Evolutionary conservation across 2,797 vertebrate genomes (phyloP), one percentile per base, ranked within the genome.

Genomic region (Hozukius guyotensis): DNA sequence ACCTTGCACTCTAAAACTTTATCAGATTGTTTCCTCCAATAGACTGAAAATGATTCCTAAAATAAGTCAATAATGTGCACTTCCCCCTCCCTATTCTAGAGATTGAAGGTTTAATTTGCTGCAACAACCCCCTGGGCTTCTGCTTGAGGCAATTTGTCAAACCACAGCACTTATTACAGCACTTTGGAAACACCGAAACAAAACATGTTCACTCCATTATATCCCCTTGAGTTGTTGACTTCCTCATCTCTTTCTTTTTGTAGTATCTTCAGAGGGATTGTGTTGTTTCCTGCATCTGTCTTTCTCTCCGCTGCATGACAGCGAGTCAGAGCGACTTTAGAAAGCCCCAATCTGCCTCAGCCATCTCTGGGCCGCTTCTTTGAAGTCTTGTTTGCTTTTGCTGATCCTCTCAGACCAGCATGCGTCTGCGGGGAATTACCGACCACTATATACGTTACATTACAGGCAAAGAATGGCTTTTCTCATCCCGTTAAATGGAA

Each of bases 141-240:
- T 72, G 61, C 85, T 82, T 75, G 59, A 89, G 81, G 87, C 79
- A 89, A 84, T 90, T 90, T 92, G 87, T 91, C 84, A 89, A 92
- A 91, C 80, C 36, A 52, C 88, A 87, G 87, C 82, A 87, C 86
- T 93, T 92, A 91, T 85, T 90, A 84, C 81, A 87, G 85, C 87
- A 87, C 88, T 89, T 81, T 88, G 74, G 78, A 90, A 90, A 90
- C 75, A 61, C 77, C 66, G 60, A 82, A 88, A 87, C 73, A 79
- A 87, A 81, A 86, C 83, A 91, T 77, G 81, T 82, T 91, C 77
- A 66, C 86, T 89, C 82, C 75, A 81, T 88, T 83, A 73, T 77
- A 87, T 78, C 82, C 92, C 87, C 90, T 53, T 9, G 85, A 92
- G 90, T 82, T 87, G 89, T 86, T 89, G 87, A 86, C 73, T 86